phyloP scores from a whole-genome alignment of 2,888 invertebrate genomes.

The Ophonus ardosiacus region DNA sequence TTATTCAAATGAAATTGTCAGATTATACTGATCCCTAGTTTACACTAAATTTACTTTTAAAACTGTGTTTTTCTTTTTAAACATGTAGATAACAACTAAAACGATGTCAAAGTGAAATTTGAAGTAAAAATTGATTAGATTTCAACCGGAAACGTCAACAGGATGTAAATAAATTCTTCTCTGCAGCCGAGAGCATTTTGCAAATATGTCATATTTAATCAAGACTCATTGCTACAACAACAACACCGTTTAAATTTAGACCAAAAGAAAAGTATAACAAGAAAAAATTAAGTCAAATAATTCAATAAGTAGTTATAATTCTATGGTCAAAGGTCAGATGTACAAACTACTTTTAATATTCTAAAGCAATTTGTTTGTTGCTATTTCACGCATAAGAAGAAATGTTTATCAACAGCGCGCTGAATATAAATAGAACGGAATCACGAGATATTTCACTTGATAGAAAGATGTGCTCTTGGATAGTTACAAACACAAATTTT shows the following conservation, averaged over 20 bases:
- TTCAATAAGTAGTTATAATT: conserved; percentile 38
- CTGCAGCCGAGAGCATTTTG: background rate
- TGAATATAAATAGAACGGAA: conserved; percentile 2
- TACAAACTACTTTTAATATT: conserved; percentile 41
- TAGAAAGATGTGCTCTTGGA: background rate
- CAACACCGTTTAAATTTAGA: conserved; percentile 8
- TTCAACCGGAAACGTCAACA: conserved; percentile 2
- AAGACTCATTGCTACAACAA: background rate
- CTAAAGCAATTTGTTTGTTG: conserved; percentile 45
- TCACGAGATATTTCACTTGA: background rate
- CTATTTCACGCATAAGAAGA: conserved; percentile 17
- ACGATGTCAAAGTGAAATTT: background rate
- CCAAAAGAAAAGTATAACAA: conserved; percentile 10
- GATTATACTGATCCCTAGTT: background rate
- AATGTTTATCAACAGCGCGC: conserved; percentile 31
- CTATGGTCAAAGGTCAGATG: conserved; percentile 39
- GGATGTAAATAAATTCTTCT: conserved; percentile 41
- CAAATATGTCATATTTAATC: background rate
- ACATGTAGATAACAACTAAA: background rate
- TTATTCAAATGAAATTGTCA: background rate
- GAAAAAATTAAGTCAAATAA: conserved; percentile 35
- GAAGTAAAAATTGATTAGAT: conserved; percentile 12
- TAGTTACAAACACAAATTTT: background rate
- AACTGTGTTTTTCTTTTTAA: background rate
- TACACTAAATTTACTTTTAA: background rate